Percentiles rank a stretch among this genome's conserved stretches.
Evolutionary conservation across 35 echinoderm and acorn worm genomes (phyloP).

Genomic region (Apostichopus japonicus): DNA sequence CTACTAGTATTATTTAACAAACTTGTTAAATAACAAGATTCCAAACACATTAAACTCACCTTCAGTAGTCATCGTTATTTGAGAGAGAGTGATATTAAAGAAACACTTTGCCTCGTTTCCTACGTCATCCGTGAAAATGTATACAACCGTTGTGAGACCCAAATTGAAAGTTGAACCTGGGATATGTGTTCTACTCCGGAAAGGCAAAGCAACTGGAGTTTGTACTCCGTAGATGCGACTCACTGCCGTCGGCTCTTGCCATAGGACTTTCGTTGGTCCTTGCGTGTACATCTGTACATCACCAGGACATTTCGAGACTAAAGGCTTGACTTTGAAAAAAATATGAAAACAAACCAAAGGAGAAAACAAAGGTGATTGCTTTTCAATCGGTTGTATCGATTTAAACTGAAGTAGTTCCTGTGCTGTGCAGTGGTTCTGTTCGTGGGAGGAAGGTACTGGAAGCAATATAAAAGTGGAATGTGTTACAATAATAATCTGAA

Average conservation of each 20-base stretch:
- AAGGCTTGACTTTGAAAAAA: neutral
- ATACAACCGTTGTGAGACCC: neutral
- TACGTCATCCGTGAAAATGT: neutral
- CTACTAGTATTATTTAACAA: no score
- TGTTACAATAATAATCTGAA: no score
- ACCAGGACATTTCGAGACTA: neutral
- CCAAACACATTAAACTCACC: no score
- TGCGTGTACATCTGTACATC: neutral
- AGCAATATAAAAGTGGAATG: no score
- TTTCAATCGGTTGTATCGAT: no score
- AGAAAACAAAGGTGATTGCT: no score
- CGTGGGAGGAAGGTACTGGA: no score
- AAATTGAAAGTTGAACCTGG: neutral
- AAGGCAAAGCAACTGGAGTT: neutral
- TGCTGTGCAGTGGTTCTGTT: no score
- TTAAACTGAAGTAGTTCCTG: no score
- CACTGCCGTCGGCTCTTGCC: neutral
- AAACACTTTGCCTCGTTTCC: neutral
- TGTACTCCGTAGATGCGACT: conserved; percentile 2
- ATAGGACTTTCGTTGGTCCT: neutral
- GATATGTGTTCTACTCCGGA: neutral
- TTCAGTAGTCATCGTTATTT: no score
- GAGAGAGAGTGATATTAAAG: neutral
- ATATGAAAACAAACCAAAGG: no score
- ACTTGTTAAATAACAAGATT: no score